Base-by-base conservation (phyloP, 2,888 invertebrate species). In the Anoncus sp. region DNA sequence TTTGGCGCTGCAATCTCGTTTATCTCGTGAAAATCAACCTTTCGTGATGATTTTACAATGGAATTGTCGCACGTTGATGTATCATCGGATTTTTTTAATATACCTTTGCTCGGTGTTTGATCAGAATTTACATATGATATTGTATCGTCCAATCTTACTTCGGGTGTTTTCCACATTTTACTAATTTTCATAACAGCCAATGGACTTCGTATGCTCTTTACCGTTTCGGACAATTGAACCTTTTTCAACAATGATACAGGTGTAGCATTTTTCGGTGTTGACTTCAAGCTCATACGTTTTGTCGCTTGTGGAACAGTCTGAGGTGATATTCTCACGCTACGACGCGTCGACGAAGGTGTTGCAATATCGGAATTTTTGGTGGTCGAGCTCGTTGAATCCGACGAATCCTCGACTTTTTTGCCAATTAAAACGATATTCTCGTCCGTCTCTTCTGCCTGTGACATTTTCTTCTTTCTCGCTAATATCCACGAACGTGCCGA, bases 51-150 rank as follows among this genome's bases (percentile, higher is more conserved):
- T 57, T 85, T 90, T 1, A 55, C 22, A 2, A 57, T 16, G 3
- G 45, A 24, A 0, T 47, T 47, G 5, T 82, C 82, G 9, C 7
- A n/a, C n/a, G n/a, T n/a, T n/a, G n/a, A n/a, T n/a, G 75, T 22
- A 9, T 79, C 80, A 14, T 86, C 85, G 1, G 77, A 66, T 60
- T 57, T 77, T 43, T 90, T 90, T 18, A 90, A 73, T 73, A 90
- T 90, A 40, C 90, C 82, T 49, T 85, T 89, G 0, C 84, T 86
- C 1, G 90, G 90, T 1, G 88, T 90, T 63, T 89, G 89, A 60
- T 83, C 81, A 0, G 87, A 90, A 75, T 90, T 91, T 1, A 89
- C 75, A 49, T 89, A 89, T 0, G 81, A 75, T 60, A 87, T 85
- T 3, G 88, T 86, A 6, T 83, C 77, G 49, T 90, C 87, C 12